Percentiles rank a stretch among this genome's conserved stretches.
Evolutionary conservation across 2,888 invertebrate species (phyloP).

Genomic region (Hanleya hanleyi): DNA sequence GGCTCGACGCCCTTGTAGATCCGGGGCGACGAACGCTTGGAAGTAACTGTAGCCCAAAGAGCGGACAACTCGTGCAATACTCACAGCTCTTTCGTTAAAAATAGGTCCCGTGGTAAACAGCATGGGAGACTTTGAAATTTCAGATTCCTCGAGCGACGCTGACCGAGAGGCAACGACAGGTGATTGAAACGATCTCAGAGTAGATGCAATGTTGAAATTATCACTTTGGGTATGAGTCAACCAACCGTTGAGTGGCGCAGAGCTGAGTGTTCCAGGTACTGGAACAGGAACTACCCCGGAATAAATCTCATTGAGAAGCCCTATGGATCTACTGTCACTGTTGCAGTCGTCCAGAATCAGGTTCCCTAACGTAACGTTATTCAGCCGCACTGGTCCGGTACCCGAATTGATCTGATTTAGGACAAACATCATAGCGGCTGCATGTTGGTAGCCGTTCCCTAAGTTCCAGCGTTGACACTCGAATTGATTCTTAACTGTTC

Average conservation of each 20-base stretch:
- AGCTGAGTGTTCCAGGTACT: neutral
- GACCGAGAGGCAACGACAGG: neutral
- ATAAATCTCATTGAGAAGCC: conserved; percentile 55
- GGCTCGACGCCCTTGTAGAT: conserved; percentile 46
- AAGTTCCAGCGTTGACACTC: conserved; percentile 49
- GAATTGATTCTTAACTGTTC: conserved; percentile 44
- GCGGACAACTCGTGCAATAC: neutral
- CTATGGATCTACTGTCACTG: conserved; percentile 47
- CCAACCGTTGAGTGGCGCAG: conserved; percentile 46
- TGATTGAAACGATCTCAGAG: neutral
- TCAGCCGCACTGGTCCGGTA: conserved; percentile 51
- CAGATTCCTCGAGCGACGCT: neutral
- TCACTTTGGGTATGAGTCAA: conserved; percentile 51
- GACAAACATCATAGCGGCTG: conserved; percentile 54
- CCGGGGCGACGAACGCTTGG: conserved; percentile 26
- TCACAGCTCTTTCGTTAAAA: neutral
- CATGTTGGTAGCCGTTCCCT: conserved; percentile 55
- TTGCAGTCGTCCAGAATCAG: conserved; percentile 62
- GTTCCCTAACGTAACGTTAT: conserved; percentile 53
- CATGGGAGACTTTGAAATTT: neutral
- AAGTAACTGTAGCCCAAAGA: conserved; percentile 45
- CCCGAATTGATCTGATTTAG: conserved; percentile 49
- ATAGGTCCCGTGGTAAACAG: neutral
- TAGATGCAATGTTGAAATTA: conserved; percentile 37
- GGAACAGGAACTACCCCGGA: conserved; percentile 42